Evolutionary conservation across 2,797 vertebrate genomes (phyloP), one percentile per base, ranked within the genome.

Genomic region (Buphagus erythrorhynchus): DNA sequence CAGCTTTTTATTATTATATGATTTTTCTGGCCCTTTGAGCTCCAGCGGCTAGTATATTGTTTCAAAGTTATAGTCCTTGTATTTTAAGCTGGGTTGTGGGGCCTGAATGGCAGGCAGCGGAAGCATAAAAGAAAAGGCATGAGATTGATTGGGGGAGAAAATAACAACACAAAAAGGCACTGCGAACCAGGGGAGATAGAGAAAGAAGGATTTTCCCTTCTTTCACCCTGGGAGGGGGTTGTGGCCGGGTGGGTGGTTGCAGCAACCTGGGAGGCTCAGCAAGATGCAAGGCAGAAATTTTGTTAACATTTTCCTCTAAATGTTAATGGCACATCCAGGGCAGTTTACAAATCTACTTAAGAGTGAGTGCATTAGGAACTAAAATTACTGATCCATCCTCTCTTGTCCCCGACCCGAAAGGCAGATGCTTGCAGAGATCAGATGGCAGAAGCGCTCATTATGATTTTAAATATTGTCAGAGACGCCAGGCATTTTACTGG

Each of bases 331-430:
- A 96, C 94, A 97, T 97, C 90, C 83, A 97, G 90, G 93, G 86
- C 96, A 96, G 97, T 97, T 98, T 98, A 96, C 97, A 98, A 97
- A 98, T 98, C 97, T 97, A 94, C 90, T 97, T 98, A 98, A 95
- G 97, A 96, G 93, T 81, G 94, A 97, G 95, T 97, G 91, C 94
- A 95, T 98, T 97, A 97, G 96, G 97, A 98, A 98, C 97, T 97
- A 97, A 97, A 97, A 98, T 98, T 96, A 97, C 96, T 93, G 88
- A 97, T 96, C 93, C 65, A 28, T 96, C 97, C 96, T 98, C 95
- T 95, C 86, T 86, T 59, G 87, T 95, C 72, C 95, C 95, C 90
- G 42, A 92, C 91, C 96, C 92, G 86, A 95, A 97, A 98, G 96
- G 96, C 95, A 97, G 96, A 88, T 7, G 16, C 85, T 96, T 74